phyloP scores from a whole-genome alignment of 2,888 invertebrate genomes.

The Clanis bilineata region DNA sequence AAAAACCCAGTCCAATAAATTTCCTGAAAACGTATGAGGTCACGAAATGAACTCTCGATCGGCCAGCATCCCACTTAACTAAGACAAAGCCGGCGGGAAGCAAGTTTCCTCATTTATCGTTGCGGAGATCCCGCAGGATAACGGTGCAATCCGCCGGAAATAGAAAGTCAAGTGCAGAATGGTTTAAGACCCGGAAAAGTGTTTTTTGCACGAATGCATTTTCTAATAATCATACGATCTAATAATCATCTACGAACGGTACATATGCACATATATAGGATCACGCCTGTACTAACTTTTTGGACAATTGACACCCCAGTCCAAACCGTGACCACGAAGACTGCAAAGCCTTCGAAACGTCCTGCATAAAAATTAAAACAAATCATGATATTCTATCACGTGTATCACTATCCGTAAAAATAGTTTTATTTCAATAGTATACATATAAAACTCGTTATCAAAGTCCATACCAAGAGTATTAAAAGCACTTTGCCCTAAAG shows the following conservation, averaged over 20 bases:
- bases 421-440: too few relatives aligned
- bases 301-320: too few relatives aligned
- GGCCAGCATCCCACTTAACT: slow-evolving; percentile 46
- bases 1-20: background rate
- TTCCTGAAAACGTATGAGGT: slow-evolving; percentile 24
- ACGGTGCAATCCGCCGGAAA: slow-evolving; percentile 61
- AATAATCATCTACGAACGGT: too few relatives aligned
- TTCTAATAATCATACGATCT: too few relatives aligned
- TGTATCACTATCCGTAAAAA: too few relatives aligned
- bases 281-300: too few relatives aligned
- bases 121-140: slow-evolving; percentile 59
- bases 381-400: too few relatives aligned
- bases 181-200: slow-evolving; percentile 54
- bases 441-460: too few relatives aligned
- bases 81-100: slow-evolving; percentile 59
- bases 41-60: slow-evolving; percentile 43
- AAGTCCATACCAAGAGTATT: background rate
- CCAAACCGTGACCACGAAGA: too few relatives aligned
- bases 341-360: too few relatives aligned
- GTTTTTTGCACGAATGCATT: slow-evolving; percentile 43
- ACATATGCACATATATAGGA: too few relatives aligned
- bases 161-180: slow-evolving; percentile 71
- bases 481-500: background rate
- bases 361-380: too few relatives aligned
- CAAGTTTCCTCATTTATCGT: slow-evolving; percentile 66